Evolutionary conservation across 2,797 vertebrate genomes (phyloP).

Genomic region (Setipinna tenuifilis): DNA sequence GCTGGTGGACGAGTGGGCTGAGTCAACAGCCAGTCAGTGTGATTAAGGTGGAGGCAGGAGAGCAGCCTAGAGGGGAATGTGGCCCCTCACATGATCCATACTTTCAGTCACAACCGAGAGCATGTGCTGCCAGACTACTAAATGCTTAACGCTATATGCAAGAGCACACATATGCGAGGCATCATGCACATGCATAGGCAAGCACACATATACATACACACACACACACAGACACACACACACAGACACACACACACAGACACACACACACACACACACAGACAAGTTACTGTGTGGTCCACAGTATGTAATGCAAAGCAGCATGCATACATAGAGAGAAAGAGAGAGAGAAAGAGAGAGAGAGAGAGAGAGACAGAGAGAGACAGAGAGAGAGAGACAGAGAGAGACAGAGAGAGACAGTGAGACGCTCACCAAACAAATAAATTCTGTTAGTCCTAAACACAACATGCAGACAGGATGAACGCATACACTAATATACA

Average conservation of each 20-base stretch:
- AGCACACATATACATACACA: background rate
- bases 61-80: background rate
- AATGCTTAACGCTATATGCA: background rate
- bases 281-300: background rate
- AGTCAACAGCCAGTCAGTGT: background rate
- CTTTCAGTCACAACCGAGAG: background rate
- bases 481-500: background rate
- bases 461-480: background rate
- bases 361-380: background rate
- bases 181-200: background rate
- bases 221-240: background rate
- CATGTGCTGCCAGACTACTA: background rate
- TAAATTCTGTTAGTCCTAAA: background rate
- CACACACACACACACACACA: background rate
- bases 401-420: slow-evolving; percentile 1
- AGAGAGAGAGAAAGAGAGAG: background rate
- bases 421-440: background rate
- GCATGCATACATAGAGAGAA: slow-evolving; percentile 4
- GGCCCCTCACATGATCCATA: slow-evolving; percentile 20
- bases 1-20: background rate
- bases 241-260: too few species aligned
- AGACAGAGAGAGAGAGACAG: background rate
- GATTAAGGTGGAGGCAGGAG: background rate
- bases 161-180: background rate
- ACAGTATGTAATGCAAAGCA: slow-evolving; percentile 1